phyloP scores from a whole-genome alignment of 2,888 invertebrate genomes.

The Oeneis ivallda region DNA sequence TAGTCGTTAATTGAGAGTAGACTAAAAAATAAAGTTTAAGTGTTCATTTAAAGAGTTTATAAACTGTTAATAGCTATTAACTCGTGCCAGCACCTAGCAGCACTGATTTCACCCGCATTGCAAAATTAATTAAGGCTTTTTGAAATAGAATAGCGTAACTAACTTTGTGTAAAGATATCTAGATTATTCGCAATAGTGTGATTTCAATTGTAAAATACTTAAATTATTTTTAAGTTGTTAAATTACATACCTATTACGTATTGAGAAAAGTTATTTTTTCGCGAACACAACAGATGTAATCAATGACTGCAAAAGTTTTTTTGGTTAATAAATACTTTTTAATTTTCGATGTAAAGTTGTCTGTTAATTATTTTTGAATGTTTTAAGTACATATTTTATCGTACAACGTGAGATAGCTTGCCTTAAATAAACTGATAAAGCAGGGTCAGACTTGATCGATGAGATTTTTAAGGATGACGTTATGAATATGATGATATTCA shows the following conservation, averaged over 20 bases:
- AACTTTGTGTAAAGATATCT: constrained; percentile 5
- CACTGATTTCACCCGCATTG: constrained; percentile 11
- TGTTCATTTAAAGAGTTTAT: not conserved
- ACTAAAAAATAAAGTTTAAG: not conserved
- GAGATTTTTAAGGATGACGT: constrained; percentile 7
- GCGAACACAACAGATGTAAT: too few relatives aligned
- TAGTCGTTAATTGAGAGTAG: not conserved
- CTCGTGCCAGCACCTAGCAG: too few relatives aligned
- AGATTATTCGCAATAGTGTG: not conserved
- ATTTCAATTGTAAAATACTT: not conserved
- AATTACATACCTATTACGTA: too few relatives aligned
- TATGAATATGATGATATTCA: not conserved
- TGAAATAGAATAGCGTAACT: not conserved
- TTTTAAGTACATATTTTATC: too few relatives aligned
- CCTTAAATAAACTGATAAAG: constrained; percentile 6
- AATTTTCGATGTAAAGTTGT: too few relatives aligned
- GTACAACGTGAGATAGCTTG: not conserved
- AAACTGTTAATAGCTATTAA: not conserved
- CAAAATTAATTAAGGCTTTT: not conserved
- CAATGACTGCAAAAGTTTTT: too few relatives aligned
- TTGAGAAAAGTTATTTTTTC: too few relatives aligned
- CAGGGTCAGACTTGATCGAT: constrained; percentile 13
- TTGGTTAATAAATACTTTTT: too few relatives aligned
- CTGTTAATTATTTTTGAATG: too few relatives aligned
- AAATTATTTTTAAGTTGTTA: too few relatives aligned